phyloP scores from a whole-genome alignment of 2,797 vertebrate genomes.

The Fratercula arctica region DNA sequence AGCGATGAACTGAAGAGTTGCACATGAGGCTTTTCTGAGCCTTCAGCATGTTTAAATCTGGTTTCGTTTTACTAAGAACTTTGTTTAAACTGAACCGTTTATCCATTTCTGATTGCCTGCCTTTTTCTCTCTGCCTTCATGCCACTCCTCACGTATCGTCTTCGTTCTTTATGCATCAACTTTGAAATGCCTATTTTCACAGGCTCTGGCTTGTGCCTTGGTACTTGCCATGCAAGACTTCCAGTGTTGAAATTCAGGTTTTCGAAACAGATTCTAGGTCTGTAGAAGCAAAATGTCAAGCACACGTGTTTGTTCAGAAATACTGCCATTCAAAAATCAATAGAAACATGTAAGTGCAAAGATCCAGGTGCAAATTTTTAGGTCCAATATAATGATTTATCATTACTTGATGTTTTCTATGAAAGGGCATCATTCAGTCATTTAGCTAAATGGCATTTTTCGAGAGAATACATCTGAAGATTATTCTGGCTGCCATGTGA shows the following conservation, averaged over 20 bases:
- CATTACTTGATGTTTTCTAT: not conserved
- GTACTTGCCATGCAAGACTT: not conserved
- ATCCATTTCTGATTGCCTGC: not conserved
- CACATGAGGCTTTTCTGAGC: not conserved
- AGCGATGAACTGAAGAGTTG: not conserved
- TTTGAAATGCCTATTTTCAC: not conserved
- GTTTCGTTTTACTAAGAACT: not conserved
- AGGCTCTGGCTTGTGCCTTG: not conserved
- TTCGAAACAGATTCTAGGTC: not conserved
- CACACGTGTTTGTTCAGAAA: not conserved
- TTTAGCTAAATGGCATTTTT: not conserved
- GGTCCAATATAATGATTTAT: not conserved
- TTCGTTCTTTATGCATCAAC: not conserved
- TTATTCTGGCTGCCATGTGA: not conserved
- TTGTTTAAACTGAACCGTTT: not conserved
- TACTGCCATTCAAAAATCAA: not conserved
- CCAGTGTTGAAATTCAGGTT: not conserved
- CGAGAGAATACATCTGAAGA: not conserved
- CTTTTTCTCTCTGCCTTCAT: not conserved
- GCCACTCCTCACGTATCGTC: not conserved
- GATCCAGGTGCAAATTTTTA: not conserved
- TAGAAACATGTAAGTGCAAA: not conserved
- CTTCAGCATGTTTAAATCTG: conserved; percentile 10
- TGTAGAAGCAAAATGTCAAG: not conserved
- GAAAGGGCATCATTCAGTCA: not conserved